Evolutionary conservation across 2,113 vertebrate species (phyloP), one percentile per base, ranked within the genome.

Genomic region (Abramis brama): DNA sequence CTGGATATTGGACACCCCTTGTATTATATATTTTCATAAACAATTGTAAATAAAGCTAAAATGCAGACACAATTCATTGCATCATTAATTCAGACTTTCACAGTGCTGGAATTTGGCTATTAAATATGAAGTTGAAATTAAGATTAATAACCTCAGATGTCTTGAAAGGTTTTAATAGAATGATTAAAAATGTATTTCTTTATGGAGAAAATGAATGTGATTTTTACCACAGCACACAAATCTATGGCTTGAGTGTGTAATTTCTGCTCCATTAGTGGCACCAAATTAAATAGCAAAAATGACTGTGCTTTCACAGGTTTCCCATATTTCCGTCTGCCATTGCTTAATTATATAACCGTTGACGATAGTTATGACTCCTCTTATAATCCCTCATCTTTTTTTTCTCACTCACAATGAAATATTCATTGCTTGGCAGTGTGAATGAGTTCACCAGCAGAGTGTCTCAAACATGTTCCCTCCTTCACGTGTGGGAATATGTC

Each of bases 381-480:
- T 79, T 33, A 43, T 66, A 36, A 79, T 6, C 73, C 73, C 17
- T 80, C 66, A 50, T 77, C 47, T 55, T 17, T 4, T 78, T 2
- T 73, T 23, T 73, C 68, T 86, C 52, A 45, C 36, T 73, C 66
- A 33, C 33, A 82, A 86, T 88, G 23, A 88, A 86, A 88, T 86
- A 83, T 88, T 86, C 23, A 88, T 86, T 30, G 55, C 50, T 64
- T 77, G 47, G 52, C 83, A 77, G 33, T 33, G 74, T 71, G 84
- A 82, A 62, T 36, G 47, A 85, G 57, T 76, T 60, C 64, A 85
- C 47, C 47, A 75, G n/a, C 33, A 73, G 47, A 66, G 70, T 33
- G 33, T 43, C 27, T 85, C 80, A 64, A 79, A 45, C 66, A 33
- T 17, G 60, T 82, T 57, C n/a, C 6, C 55, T 70, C 60, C 62